A percentile compares a stretch with the other conserved stretches of the same genome.
These are phyloP conservation scores for Mesodorylaimus sp. DNA, from an alignment of 2,888 invertebrate genomes.

Conservation along the genomic window DNA sequence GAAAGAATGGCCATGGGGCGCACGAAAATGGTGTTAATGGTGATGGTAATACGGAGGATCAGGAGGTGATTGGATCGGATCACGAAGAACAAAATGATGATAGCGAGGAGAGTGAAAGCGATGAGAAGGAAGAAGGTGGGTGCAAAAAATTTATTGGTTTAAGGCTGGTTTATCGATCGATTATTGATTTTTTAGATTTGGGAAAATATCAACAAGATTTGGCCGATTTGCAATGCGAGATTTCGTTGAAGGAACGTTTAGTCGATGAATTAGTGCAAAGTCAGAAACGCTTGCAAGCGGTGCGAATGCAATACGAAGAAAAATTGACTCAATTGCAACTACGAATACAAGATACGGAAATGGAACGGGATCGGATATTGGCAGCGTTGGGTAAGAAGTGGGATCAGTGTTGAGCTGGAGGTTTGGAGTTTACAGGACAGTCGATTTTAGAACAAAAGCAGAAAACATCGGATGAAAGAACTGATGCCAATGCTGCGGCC, in stretches of 20 bases:
- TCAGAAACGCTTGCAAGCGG: constrained; percentile 60
- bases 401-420: constrained; percentile 5
- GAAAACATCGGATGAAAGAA: too few species aligned
- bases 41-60: too few species aligned
- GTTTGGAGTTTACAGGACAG: too few species aligned
- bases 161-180: neutral
- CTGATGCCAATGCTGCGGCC: too few species aligned
- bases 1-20: too few species aligned
- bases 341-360: constrained; percentile 19
- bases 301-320: constrained; percentile 78
- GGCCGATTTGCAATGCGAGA: constrained; percentile 71
- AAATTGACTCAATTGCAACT: constrained; percentile 58
- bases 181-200: constrained; percentile 1
- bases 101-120: constrained; percentile 31
- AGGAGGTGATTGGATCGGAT: neutral
- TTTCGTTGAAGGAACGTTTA: constrained; percentile 76
- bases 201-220: constrained; percentile 48
- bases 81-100: constrained; percentile 31
- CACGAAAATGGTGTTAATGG: too few species aligned
- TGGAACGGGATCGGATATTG: constrained; percentile 19
- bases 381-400: constrained; percentile 14
- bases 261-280: constrained; percentile 81
- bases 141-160: neutral
- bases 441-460: too few species aligned
- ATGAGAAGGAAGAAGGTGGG: constrained; percentile 41